A percentile compares a stretch with the other conserved stretches of the same genome.
phyloP scores from a whole-genome alignment of 2,888 invertebrate genomes.

The Carterocephalus palaemon region DNA sequence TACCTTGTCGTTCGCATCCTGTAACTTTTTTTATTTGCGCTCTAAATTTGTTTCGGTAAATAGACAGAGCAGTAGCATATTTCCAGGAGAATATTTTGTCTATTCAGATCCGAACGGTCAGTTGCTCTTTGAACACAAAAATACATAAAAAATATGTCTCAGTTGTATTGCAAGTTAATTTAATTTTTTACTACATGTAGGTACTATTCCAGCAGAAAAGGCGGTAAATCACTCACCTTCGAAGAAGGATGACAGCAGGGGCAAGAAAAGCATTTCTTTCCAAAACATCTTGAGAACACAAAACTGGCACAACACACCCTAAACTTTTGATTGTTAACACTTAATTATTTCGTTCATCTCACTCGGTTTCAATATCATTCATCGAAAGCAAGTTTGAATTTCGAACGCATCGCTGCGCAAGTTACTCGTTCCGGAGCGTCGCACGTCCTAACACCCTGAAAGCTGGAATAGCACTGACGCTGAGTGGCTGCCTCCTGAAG shows the following conservation, averaged over 20 bases:
- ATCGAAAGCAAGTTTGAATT: conserved; percentile 16
- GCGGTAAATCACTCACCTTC: conserved; percentile 51
- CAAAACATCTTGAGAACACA: conserved; percentile 47
- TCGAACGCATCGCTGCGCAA: conserved; percentile 19
- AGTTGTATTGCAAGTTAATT: too few relatives aligned
- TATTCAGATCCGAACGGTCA: too few relatives aligned
- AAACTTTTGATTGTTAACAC: conserved; percentile 26
- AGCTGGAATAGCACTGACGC: conserved; percentile 45
- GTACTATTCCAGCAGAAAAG: conserved; percentile 12
- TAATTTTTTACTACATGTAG: conserved; percentile 8
- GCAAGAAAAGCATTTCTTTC: conserved; percentile 43
- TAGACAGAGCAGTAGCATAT: too few relatives aligned
- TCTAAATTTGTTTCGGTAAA: too few relatives aligned
- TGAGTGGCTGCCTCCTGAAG: conserved; percentile 30
- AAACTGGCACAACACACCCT: conserved; percentile 38
- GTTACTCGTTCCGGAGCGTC: conserved; percentile 1
- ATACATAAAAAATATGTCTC: too few relatives aligned
- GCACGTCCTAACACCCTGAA: conserved; percentile 41
- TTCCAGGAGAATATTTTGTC: too few relatives aligned
- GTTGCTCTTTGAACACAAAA: too few relatives aligned
- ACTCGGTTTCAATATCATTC: conserved; percentile 10
- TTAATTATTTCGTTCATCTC: conserved; percentile 14
- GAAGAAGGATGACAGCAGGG: conserved; percentile 51
- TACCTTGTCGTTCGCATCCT: too few relatives aligned
- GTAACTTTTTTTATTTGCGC: too few relatives aligned